Base-by-base conservation (phyloP, 2,888 invertebrate species). In the Drosophila quinaria region DNA sequence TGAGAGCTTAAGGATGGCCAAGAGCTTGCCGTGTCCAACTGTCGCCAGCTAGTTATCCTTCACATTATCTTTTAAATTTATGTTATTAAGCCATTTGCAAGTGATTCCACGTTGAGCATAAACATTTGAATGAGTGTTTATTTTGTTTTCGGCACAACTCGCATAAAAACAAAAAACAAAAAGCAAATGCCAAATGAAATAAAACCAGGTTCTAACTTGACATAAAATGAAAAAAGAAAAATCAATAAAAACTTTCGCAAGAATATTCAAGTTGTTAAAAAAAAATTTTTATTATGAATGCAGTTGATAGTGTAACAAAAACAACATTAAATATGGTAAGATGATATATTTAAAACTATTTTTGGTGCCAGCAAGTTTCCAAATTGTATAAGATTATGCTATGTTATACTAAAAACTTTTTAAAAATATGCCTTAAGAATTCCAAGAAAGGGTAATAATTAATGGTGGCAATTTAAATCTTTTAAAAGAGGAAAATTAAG, bases 21-120 rank as follows among this genome's bases (percentile, higher is more conserved):
- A 42, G 31, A 15, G 19, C 4, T 37, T 37, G n/a, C 31, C 47
- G 55, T 74, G 74, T 44, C 56, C 75, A 74, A 74, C 59, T 75
- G 74, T 67, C 67, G 59, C 58, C 74, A 71, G 66, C 71, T 75
- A 66, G 55, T 71, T 71, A 47, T 46, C 39, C 41, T 49, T 41
- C 61, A 41, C 61, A 70, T 70, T 76, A 60, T 58, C 61, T 49
- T 44, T 70, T 65, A 19, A 65, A 77, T 66, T 55, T 71, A 61
- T 77, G 70, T 71, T 74, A 77, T 74, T 46, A 59, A 66, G 77
- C 66, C 13, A 78, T 72, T 75, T 54, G 63, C 74, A 60, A 75
- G 68, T 67, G 62, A 78, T 75, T 63, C 44, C 49, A 63, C 62
- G 41, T 41, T 41, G 11, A 35, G 59, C 42, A 50, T 55, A 42